Evolutionary conservation across 2,888 invertebrate species (phyloP), one percentile per base, ranked within the genome.

Genomic region (Pteria penguin): DNA sequence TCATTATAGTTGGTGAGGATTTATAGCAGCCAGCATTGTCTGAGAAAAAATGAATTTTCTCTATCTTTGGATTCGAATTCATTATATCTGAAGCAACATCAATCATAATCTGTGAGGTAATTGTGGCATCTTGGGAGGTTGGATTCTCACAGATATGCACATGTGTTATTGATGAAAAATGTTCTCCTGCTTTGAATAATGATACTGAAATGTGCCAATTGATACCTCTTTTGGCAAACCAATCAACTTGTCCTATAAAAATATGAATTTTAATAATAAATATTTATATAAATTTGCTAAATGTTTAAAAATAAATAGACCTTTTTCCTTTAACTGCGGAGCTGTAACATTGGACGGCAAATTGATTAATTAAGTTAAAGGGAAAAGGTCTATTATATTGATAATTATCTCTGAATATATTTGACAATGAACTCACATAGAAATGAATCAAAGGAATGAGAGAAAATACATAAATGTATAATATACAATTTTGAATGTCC

Each of bases 121-220:
- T 32, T 14, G 31, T 29, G 14, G 61, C 61, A 61, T 61, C 61
- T 22, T 61, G 61, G 27, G 61, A 61, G 14, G 29, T 29, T 26
- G 31, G 61, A 27, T 27, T 61, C n/a, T 61, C 61, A 61, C 2
- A 61, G 31, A 29, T 29, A 29, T 14, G 61, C 2, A 61, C 29
- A 27, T 61, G 31, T 11, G 61, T 61, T 0, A 61, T 11, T 2
- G 61, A 27, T 24, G 27, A 27, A 61, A 61, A 61, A 18, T 24
- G 29, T 27, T 14, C 8, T n/a, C 29, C 27, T 27, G 5, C 27
- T 31, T 61, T 61, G 2, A 29, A 5, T 29, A 61, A 27, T 27
- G 61, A 26, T 18, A 29, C 61, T 18, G 61, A 26, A 29, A 61
- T 61, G n/a, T 61, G 61, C 61, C 61, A 61, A 61, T 61, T 61